Evolutionary conservation across 2,888 invertebrate species (phyloP), one percentile per base, ranked within the genome.

Genomic region (Lasioglossum lativentre): DNA sequence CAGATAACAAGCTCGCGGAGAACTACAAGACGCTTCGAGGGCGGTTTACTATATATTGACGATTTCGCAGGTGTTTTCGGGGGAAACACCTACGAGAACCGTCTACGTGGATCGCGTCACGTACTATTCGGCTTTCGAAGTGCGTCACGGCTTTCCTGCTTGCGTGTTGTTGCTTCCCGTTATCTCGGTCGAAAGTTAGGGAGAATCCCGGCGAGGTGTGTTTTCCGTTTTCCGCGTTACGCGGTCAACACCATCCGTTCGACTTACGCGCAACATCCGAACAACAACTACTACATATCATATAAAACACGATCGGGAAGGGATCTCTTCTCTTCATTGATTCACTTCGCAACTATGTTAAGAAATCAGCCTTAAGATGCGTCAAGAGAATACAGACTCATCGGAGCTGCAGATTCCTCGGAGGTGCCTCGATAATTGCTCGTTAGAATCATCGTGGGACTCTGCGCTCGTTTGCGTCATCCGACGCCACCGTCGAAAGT

Each of bases 401-500:
- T 34, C 16, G 34, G 8, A 34, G 34, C 30, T 23, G 10, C 23
- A 66, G 66, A 34, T 66, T 66, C 66, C 66, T 23, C 66, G 30
- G n/a, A n/a, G 23, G 0, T 34, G 2, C 12, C 23, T 10, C 27
- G 16, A 14, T 68, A 47, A 74, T 45, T 56, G 72, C 59, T 19
- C 40, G n/a, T 0, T 12, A 56, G 42, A 70, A 70, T 85, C 79
- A 77, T 80, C 77, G 47, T 34, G 63, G n/a, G 80, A 83, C 34
- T 63, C 68, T 52, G 66, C 71, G 34, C 42, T 63, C 34, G 16
- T 27, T 66, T 80, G 75, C 86, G 86, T 86, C 86, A 85, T 71
- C 63, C 66, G 23, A 23, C 75, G 19, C 19, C 77, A 10, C 19
- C 38, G 52, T 42, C 40, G 75, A 59, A 59, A 56, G 71, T 71